phyloP scores from a whole-genome alignment of 2,113 vertebrate species.

The Dendropsophus ebraccatus region DNA sequence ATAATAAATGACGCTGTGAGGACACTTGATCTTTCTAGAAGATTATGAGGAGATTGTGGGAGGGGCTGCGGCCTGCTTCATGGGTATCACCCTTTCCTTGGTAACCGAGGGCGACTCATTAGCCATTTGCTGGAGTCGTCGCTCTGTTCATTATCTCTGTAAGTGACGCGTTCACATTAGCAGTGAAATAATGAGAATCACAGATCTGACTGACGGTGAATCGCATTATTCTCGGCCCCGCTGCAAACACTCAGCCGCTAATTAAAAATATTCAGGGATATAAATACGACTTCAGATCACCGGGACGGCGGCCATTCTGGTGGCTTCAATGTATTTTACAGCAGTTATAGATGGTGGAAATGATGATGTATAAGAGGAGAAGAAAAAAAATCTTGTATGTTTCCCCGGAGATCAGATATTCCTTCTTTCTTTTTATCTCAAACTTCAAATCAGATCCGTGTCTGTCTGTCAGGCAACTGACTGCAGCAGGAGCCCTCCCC shows the following conservation, averaged over 20 bases:
- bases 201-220: conserved; percentile 5
- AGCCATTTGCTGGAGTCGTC: neutral
- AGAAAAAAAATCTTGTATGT: too few relatives aligned
- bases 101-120: conserved; percentile 32
- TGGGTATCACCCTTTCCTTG: conserved; percentile 15
- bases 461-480: too few relatives aligned
- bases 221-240: conserved; percentile 11
- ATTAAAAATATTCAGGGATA: conserved; percentile 12
- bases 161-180: neutral
- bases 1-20: neutral
- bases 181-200: conserved; percentile 32
- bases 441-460: too few relatives aligned
- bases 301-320: too few relatives aligned
- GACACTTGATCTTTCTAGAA: neutral
- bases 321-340: too few relatives aligned
- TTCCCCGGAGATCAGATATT: too few relatives aligned
- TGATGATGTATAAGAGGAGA: neutral
- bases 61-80: neutral
- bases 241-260: neutral
- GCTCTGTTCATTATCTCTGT: conserved; percentile 28
- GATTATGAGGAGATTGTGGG: neutral
- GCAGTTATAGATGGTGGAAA: neutral
- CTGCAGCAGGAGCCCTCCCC: too few relatives aligned
- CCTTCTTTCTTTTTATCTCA: too few relatives aligned
- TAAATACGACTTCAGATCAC: neutral